Evolutionary conservation across 2,888 invertebrate species (phyloP), one percentile per base, ranked within the genome.

Genomic region (Smittia sp.): DNA sequence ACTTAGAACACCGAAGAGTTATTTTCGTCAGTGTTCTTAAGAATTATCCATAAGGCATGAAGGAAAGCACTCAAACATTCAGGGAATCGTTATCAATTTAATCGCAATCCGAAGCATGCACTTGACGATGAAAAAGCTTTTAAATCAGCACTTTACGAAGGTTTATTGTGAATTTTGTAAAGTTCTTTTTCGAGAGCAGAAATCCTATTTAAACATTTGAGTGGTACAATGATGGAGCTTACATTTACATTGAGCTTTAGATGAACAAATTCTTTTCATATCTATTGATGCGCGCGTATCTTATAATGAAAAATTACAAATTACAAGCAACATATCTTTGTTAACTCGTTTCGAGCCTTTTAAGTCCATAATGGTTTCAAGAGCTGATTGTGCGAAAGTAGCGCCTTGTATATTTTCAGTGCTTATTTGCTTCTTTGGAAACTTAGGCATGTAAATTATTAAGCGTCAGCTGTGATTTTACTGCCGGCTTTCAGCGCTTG

Each of bases 11-110:
- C n/a, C n/a, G n/a, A n/a, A n/a, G n/a, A n/a, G n/a, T n/a, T n/a
- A n/a, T n/a, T n/a, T n/a, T n/a, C n/a, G n/a, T n/a, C n/a, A n/a
- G n/a, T n/a, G n/a, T 32, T 32, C 46, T 13, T n/a, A 46, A 13
- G 46, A 11, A 46, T 46, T n/a, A 6, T 13, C 3, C n/a, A 2
- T n/a, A 46, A n/a, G n/a, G 46, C 46, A 7, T 46, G n/a, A 15
- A n/a, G 46, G n/a, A n/a, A 68, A 15, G 46, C 68, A 41, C 46
- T 68, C 24, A 20, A 38, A n/a, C 18, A 68, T 41, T 41, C 46
- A 68, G 68, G 46, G 68, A 68, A 24, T 66, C 39, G 41, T 15
- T 46, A 68, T 68, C 68, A 25, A 68, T 68, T 68, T 68, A 46
- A 68, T 41, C 24, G 68, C 1, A 11, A 68, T 11, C 46, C n/a